These are phyloP conservation scores for Glyphotaelius pellucidus DNA, from an alignment of 2,888 invertebrate genomes.

Conservation along the genomic window DNA sequence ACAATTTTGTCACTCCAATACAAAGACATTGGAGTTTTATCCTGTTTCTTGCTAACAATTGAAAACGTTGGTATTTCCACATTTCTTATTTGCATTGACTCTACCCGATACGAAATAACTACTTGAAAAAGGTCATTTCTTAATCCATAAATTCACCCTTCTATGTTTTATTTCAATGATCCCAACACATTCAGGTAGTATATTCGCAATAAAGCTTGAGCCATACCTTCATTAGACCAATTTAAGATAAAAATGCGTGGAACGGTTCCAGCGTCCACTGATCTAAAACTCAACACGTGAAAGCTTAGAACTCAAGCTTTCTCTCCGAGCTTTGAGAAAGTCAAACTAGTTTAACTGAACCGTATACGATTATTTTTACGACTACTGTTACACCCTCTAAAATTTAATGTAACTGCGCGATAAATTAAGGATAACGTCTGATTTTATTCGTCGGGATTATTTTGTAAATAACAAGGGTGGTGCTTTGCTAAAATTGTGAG, in stretches of 20 bases:
- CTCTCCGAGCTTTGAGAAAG: not conserved
- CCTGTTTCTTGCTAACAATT: too few relatives aligned
- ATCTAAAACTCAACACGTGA: constrained; percentile 13
- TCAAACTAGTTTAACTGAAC: constrained; percentile 36
- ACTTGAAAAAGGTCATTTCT: not conserved
- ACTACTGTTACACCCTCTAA: constrained; percentile 18
- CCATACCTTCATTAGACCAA: constrained; percentile 17
- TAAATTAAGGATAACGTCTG: not conserved
- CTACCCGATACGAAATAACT: not conserved
- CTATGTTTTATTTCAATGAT: not conserved
- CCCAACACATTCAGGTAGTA: not conserved
- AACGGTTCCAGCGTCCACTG: not conserved
- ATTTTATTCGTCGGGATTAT: not conserved
- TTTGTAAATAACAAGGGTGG: not conserved
- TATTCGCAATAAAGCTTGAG: not conserved
- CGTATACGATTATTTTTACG: constrained; percentile 32
- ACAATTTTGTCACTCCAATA: too few relatives aligned
- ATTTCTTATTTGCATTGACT: not conserved
- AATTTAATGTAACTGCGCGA: constrained; percentile 1
- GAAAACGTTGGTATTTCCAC: not conserved
- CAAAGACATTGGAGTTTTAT: too few relatives aligned
- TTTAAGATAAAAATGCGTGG: constrained; percentile 26
- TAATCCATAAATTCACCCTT: not conserved
- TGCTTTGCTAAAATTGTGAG: not conserved
- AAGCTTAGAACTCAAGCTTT: constrained; percentile 5